Percentiles rank a stretch among this genome's conserved stretches.
Conservation (phyloP, 2,113 vertebrate species). For the Psettodes erumei region DNA sequence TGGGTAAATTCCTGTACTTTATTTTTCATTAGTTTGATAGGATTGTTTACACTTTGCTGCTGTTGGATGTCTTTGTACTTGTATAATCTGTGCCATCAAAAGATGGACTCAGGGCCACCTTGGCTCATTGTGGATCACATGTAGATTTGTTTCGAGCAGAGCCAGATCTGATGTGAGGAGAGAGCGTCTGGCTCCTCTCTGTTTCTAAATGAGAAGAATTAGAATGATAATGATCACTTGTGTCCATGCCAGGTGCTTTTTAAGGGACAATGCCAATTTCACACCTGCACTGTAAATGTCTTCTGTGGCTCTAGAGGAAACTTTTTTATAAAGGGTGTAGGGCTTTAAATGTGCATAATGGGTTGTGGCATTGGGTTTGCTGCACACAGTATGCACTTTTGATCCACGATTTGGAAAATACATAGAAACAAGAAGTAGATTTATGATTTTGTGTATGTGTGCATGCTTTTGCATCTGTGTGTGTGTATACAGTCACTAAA, state of each 20-base stretch:
- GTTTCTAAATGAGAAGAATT: conserved; percentile 34
- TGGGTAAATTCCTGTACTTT: too few relatives aligned
- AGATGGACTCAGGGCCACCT: conserved; percentile 16
- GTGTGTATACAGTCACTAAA: conserved; percentile 14
- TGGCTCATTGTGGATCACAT: conserved; percentile 7
- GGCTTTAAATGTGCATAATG: too few relatives aligned
- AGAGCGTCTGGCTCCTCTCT: conserved; percentile 2
- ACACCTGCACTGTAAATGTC: background rate
- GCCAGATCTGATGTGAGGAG: conserved; percentile 13
- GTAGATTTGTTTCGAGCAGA: conserved; percentile 20
- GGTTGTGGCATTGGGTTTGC: too few relatives aligned
- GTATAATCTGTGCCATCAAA: too few relatives aligned
- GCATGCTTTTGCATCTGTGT: conserved; percentile 20
- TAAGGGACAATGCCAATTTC: conserved; percentile 5
- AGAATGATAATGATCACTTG: conserved; percentile 26
- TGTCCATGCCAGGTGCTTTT: conserved; percentile 12
- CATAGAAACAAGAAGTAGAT: too few relatives aligned
- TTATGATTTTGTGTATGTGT: conserved; percentile 3
- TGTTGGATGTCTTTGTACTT: too few relatives aligned
- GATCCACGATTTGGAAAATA: too few relatives aligned
- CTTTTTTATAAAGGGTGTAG: background rate
- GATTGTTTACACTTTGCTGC: too few relatives aligned
- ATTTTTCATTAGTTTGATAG: too few relatives aligned
- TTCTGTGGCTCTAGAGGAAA: background rate
- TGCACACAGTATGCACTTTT: too few relatives aligned